Conservation (phyloP, 2,888 invertebrate species). For the Clostera curtula region DNA sequence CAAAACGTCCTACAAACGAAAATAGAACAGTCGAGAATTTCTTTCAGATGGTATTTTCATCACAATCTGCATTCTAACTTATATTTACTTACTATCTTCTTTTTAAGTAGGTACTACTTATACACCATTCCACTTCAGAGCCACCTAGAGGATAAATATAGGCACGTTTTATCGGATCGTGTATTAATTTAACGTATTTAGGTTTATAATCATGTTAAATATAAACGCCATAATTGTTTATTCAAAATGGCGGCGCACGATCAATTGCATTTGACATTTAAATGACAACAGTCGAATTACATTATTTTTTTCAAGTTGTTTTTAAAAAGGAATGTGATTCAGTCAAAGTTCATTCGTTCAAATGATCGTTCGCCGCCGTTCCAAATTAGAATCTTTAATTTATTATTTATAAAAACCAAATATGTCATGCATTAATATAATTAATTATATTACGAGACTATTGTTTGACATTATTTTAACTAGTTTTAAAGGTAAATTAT, state of each 20-base stretch:
- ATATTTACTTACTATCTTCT: conserved; percentile 3
- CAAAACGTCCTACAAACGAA: too few species aligned
- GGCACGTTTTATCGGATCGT: conserved; percentile 22
- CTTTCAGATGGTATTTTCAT: conserved; percentile 15
- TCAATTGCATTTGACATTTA: conserved; percentile 10
- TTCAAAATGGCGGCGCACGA: conserved; percentile 1
- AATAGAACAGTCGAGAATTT: too few species aligned
- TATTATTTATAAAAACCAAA: conserved; percentile 38
- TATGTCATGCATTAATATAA: conserved; percentile 24
- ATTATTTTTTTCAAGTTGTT: too few species aligned
- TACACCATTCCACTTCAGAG: conserved; percentile 38
- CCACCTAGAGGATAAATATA: conserved; percentile 25
- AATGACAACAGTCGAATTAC: conserved; percentile 1
- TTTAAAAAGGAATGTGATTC: too few species aligned
- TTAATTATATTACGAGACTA: conserved; percentile 23
- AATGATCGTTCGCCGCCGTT: conserved; percentile 6
- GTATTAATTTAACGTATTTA: conserved; percentile 26
- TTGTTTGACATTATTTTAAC: conserved; percentile 1
- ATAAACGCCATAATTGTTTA: conserved; percentile 33
- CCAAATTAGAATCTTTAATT: conserved; percentile 18
- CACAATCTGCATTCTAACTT: conserved; percentile 17
- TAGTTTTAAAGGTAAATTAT: conserved; percentile 6
- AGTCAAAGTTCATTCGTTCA: background rate
- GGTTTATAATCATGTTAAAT: conserved; percentile 32
- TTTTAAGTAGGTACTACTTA: conserved; percentile 19